Conservation (phyloP, 2,797 vertebrate species). For the Passerculus sandwichensis region DNA sequence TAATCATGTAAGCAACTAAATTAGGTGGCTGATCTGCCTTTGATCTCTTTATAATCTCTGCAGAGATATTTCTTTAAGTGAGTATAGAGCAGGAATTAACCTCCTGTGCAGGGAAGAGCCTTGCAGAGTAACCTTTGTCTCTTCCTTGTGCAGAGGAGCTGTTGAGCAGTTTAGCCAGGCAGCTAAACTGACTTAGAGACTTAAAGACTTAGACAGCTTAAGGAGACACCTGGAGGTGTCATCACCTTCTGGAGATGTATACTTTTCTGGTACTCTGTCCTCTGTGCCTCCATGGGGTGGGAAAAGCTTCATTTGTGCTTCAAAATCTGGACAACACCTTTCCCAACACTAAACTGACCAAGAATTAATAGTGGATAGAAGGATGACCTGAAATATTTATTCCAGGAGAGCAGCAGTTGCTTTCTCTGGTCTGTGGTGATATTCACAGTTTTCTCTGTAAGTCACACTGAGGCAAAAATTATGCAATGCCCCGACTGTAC, state of each 20-base stretch:
- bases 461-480: slow-evolving; percentile 11
- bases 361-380: neutral
- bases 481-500: neutral
- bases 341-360: neutral
- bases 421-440: neutral
- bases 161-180: neutral
- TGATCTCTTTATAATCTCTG: neutral
- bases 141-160: neutral
- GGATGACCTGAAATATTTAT: neutral
- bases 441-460: neutral
- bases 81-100: neutral
- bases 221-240: neutral
- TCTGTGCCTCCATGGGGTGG: neutral
- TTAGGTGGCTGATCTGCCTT: neutral
- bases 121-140: neutral
- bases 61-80: neutral
- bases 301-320: neutral
- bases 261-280: neutral
- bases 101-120: neutral
- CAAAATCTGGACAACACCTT: neutral
- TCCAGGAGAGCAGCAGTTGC: neutral
- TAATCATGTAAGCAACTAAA: neutral
- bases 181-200: neutral
- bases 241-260: neutral
- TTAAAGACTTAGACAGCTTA: neutral